Percentiles rank a stretch among this genome's conserved stretches.
Conservation (phyloP, 2,888 invertebrate genomes). For the Eulithis testata region DNA sequence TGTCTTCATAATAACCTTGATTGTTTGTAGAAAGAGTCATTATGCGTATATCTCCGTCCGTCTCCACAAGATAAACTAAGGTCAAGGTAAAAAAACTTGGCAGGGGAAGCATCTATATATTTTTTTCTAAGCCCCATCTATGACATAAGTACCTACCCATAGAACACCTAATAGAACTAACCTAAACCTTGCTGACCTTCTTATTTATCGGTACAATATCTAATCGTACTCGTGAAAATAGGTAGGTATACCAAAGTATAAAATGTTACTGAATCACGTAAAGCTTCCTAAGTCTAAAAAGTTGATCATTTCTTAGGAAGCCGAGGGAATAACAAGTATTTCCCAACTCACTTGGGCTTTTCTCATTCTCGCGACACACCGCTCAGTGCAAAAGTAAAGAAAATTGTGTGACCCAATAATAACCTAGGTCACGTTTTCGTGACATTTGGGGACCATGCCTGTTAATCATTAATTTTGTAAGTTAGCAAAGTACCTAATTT, state of each 20-base stretch:
- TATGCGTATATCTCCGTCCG: too few species aligned
- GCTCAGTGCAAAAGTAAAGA: constrained; percentile 1
- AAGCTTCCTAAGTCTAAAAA: constrained; percentile 3
- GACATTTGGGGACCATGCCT: neutral
- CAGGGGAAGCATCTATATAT: too few species aligned
- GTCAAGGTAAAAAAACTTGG: too few species aligned
- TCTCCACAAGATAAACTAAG: too few species aligned
- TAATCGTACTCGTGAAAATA: neutral
- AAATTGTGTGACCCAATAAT: constrained; percentile 5
- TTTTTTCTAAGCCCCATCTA: too few species aligned
- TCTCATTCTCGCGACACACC: neutral
- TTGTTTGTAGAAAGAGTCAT: too few species aligned
- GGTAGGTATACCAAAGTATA: neutral
- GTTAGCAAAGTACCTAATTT: too few species aligned
- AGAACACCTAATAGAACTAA: too few species aligned
- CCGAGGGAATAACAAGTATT: constrained; percentile 11
- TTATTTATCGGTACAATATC: too few species aligned
- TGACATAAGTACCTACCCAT: too few species aligned
- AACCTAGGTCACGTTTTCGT: constrained; percentile 6
- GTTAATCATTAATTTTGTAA: neutral
- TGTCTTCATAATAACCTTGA: too few species aligned
- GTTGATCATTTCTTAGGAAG: constrained; percentile 13
- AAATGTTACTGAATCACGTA: constrained; percentile 3
- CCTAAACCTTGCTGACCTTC: too few species aligned
- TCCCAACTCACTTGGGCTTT: constrained; percentile 3